Base-by-base conservation (phyloP, 2,797 vertebrate species). In the Micromesistius poutassou region DNA sequence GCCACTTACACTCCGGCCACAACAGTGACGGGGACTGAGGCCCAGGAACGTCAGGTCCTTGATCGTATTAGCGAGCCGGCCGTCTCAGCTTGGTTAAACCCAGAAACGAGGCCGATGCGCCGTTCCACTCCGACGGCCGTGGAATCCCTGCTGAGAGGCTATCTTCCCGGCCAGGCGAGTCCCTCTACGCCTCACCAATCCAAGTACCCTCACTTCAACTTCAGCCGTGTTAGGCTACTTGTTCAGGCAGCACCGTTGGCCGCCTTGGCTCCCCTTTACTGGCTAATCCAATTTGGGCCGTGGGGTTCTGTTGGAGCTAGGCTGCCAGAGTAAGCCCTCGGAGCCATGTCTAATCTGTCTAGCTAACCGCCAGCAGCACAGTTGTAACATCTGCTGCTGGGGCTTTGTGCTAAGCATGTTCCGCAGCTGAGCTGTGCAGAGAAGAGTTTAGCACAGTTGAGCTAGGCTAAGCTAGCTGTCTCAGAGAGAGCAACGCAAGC, bases 261-360 rank as follows among this genome's bases (percentile, higher is more conserved):
- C 9, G 62, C 62, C 25, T 68, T 68, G 1, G 62, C n/a, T 68
- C 62, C 62, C 62, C n/a, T 28, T 68, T 68, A 74, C 83, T 84
- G 1, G 72, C 74, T 84, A 76, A 87, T 85, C 42, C 78, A 70
- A 79, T 75, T 74, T 40, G 76, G 46, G 74, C 78, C 78, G 75
- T 28, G 76, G 76, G 77, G 74, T 82, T 84, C 77, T 73, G 83
- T 50, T 13, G 40, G 74, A 74, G 75, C 78, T 35, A 36, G 33
- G 79, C 74, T 46, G 71, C 70, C 81, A 86, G 82, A 75, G 83
- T 79, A 77, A 68, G 62, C 62, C 62, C 77, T 76, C 35, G 25
- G 76, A 79, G 81, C 66, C 84, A 71, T 31, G n/a, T 80, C 68
- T 81, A 75, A 87, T 86, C 83, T 81, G 14, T 25, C 38, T 50